Evolutionary conservation across 2,113 vertebrate species (phyloP).

Genomic region (Gulo gulo): DNA sequence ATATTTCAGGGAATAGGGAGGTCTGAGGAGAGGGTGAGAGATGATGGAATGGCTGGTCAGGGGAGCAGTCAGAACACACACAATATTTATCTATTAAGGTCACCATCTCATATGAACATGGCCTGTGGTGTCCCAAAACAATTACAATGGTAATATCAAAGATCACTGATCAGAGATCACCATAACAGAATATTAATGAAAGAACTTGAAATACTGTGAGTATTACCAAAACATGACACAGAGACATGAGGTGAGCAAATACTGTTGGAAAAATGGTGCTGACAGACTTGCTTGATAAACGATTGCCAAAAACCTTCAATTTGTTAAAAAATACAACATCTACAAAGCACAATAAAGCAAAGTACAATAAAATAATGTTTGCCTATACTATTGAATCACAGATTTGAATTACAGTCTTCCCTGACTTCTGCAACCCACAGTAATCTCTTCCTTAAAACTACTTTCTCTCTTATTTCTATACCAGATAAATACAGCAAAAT

Average conservation of each 20-base stretch:
- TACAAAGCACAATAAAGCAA: neutral
- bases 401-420: neutral
- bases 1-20: neutral
- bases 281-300: neutral
- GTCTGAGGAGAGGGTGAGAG: neutral
- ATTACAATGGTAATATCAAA: neutral
- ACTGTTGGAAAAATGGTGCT: neutral
- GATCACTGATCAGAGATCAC: neutral
- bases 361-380: neutral
- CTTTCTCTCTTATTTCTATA: neutral
- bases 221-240: neutral
- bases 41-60: neutral
- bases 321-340: neutral
- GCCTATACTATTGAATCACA: neutral
- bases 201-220: neutral
- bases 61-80: neutral
- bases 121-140: neutral
- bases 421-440: neutral
- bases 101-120: neutral
- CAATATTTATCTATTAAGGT: neutral
- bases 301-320: neutral
- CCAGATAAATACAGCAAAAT: neutral
- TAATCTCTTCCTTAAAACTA: neutral
- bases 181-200: neutral
- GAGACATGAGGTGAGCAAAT: neutral